A percentile compares a stretch with the other conserved stretches of the same genome.
Conservation (phyloP, 2,888 invertebrate species). For the Heteromyza rotundicornis region DNA sequence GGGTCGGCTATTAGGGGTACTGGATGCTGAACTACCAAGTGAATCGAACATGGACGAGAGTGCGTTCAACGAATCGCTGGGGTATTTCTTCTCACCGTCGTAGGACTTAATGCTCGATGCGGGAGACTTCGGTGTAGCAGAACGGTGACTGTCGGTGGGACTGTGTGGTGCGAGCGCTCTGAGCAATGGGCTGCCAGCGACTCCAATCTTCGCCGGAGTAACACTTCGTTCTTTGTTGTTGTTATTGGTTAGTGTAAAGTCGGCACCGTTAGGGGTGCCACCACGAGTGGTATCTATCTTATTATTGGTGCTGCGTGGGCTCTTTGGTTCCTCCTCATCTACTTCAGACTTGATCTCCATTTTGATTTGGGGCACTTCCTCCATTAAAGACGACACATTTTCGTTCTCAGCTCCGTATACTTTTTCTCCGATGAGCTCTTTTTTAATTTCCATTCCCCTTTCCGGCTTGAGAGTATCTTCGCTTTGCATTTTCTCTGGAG, state of each 20-base stretch:
- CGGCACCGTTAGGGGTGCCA: conserved; percentile 46
- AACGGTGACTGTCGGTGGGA: conserved; percentile 77
- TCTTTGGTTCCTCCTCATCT: conserved; percentile 43
- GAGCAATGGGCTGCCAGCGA: conserved; percentile 54
- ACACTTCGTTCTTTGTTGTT: conserved; percentile 44
- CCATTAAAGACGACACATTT: conserved; percentile 27
- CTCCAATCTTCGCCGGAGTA: conserved; percentile 46
- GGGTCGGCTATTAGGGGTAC: conserved; percentile 42
- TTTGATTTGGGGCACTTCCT: conserved; percentile 40
- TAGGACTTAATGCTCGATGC: conserved; percentile 64
- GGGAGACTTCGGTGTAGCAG: conserved; percentile 77
- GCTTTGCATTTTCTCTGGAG: conserved; percentile 70
- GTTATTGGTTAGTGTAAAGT: conserved; percentile 34
- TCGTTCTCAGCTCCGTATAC: conserved; percentile 21
- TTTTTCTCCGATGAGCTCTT: conserved; percentile 31
- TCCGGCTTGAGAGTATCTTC: conserved; percentile 58
- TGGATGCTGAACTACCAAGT: conserved; percentile 64
- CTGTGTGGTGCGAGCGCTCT: conserved; percentile 65
- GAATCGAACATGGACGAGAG: conserved; percentile 91
- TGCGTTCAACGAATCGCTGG: conserved; percentile 75
- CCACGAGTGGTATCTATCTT: conserved; percentile 33
- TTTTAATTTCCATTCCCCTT: conserved; percentile 60
- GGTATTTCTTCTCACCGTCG: conserved; percentile 65
- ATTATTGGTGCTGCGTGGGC: conserved; percentile 36
- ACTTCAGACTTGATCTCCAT: conserved; percentile 54